Conservation (phyloP, 2,888 invertebrate genomes). For the Ectropis crepuscularia region DNA sequence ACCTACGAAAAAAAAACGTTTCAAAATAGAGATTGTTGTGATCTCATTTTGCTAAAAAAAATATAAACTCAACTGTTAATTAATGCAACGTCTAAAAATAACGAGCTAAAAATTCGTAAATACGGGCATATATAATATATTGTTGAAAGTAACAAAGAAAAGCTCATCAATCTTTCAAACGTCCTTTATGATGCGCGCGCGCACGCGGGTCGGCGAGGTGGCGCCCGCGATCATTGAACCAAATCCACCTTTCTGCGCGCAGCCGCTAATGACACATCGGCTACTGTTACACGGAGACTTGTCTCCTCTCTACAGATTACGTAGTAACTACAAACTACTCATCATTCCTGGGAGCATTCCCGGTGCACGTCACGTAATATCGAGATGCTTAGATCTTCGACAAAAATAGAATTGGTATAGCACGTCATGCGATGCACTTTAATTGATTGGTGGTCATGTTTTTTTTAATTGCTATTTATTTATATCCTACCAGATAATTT, state of each 20-base stretch:
- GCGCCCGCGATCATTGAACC: conserved; percentile 45
- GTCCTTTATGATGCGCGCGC: conserved; percentile 13
- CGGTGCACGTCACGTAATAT: no score
- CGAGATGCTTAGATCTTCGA: no score
- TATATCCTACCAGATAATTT: no score
- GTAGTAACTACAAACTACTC: background rate
- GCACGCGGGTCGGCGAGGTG: conserved; percentile 13
- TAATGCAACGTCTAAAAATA: no score
- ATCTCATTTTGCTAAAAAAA: no score
- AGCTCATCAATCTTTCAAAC: conserved; percentile 8
- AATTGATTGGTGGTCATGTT: no score
- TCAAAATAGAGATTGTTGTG: no score
- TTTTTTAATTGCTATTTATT: no score
- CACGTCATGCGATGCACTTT: background rate
- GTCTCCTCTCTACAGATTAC: conserved; percentile 1
- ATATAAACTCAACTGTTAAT: no score
- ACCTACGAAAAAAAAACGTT: no score
- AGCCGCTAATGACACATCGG: conserved; percentile 32
- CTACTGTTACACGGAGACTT: conserved; percentile 14
- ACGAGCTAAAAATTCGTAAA: no score
- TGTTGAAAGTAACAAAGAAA: background rate
- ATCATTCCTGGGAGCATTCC: no score
- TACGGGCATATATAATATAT: background rate
- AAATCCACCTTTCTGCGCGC: conserved; percentile 40
- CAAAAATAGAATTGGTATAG: background rate